phyloP scores from a whole-genome alignment of 2,113 vertebrate genomes.

The Mus spicilegus region DNA sequence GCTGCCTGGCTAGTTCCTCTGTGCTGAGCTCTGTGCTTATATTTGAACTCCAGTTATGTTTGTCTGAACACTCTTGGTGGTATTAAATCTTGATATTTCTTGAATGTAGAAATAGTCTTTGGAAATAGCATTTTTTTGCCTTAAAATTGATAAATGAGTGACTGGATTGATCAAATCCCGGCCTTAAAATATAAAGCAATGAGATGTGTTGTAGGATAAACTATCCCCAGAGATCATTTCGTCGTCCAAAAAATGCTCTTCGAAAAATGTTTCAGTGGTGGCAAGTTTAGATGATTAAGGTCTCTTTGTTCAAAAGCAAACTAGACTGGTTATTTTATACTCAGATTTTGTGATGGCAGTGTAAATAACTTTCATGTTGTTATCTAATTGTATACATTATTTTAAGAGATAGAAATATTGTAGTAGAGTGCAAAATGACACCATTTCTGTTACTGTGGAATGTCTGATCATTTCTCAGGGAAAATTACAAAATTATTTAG shows the following conservation, averaged over 20 bases:
- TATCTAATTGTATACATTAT: conserved; percentile 72
- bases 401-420: conserved; percentile 73
- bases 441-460: conserved; percentile 50
- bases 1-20: conserved; percentile 3
- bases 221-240: conserved; percentile 58
- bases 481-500: conserved; percentile 75
- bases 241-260: conserved; percentile 30
- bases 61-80: conserved; percentile 37
- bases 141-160: conserved; percentile 48
- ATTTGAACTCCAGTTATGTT: conserved; percentile 16
- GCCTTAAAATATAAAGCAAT: conserved; percentile 62
- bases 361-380: conserved; percentile 65
- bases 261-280: conserved; percentile 48
- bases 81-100: conserved; percentile 62
- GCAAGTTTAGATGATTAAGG: conserved; percentile 66
- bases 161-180: conserved; percentile 55
- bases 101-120: conserved; percentile 50
- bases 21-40: conserved; percentile 10
- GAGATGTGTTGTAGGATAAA: conserved; percentile 55
- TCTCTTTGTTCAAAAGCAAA: conserved; percentile 62
- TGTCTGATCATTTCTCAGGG: conserved; percentile 69
- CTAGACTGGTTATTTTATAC: conserved; percentile 50
- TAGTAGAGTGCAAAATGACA: conserved; percentile 55
- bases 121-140: neutral
- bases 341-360: conserved; percentile 40